Evolutionary conservation across 2,113 vertebrate genomes (phyloP), one percentile per base, ranked within the genome.

Genomic region (Atherinomorus stipes): DNA sequence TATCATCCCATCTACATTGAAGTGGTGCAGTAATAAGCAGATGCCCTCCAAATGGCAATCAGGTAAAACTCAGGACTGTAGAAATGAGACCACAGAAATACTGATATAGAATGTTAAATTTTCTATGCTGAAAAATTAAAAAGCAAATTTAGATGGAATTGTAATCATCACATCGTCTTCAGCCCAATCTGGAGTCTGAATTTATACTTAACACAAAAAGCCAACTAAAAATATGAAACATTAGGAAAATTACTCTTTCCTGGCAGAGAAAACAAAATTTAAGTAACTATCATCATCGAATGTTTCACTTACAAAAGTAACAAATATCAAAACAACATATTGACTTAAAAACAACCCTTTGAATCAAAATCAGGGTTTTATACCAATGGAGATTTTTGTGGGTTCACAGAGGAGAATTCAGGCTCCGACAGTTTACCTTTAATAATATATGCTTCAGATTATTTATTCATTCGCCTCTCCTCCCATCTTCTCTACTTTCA

Each of bases 381-480:
- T 31, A 76, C 74, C 59, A 72, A 67, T 37, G 73, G 47, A 50
- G 44, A 31, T 31, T 64, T 51, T n/a, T 53, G 2, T 0, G 54
- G 69, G 47, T 56, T 77, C n/a, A 75, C 50, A 62, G 63, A 76
- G 45, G 68, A 70, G 74, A 82, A 45, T 65, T 71, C 38, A 79
- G 71, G 25, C 85, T 71, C 82, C 51, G 78, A 76, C 82, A 65
- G 77, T 88, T 86, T 52, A 74, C 51, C 34, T 77, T 93, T 47
- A 92, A 94, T 94, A 91, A 93, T 93, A 74, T 74, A 94, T 91
- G 85, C 38, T 7, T 37, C 37, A 34, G 8, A 89, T 94, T 1
- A 88, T 90, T 93, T 93, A 94, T 93, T 93, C 74, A 94, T 92
- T 68, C 71, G 49, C 65, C 64, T 84, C 79, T 69, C 64, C 78